Base-by-base conservation (phyloP, 2,797 vertebrate species). In the Molossus alvarezi region DNA sequence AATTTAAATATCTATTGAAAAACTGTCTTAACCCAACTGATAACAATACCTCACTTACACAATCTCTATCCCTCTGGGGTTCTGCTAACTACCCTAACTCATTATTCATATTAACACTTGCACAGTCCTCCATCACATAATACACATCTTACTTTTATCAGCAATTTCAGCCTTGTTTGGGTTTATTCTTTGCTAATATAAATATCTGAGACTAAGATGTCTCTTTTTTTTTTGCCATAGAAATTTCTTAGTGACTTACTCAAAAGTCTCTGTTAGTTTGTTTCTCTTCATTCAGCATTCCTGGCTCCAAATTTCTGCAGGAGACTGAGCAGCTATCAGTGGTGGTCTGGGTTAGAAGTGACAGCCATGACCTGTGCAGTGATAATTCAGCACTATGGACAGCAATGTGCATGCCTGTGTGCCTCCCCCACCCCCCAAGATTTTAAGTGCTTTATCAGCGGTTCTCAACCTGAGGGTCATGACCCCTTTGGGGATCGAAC, bases 381-480 rank as follows among this genome's bases (percentile, higher is more conserved):
- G 69, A 9, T 29, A 57, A 21, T 97, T 97, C 97, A 97, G 97
- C 96, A 97, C 97, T 96, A 72, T 25, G 96, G 97, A 97, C 88
- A 97, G 97, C 96, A 97, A 67, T 94, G 4, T 53, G 65, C 9
- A 6, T 4, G 25, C 20, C 5, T 76, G 11, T 60, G 69, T 75
- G 11, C 17, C 45, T 69, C 71, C 48, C 1, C 11, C 37, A 10
- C 41, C 13, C 17, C 5, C 37, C 57, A 65, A 84, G 23, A 79
- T 33, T 88, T 64, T n/a, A 60, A 51, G 48, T 25, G 33, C 33
- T 33, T 33, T 33, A 33, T 33, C 33, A 33, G 33, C 33, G 33
- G 33, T 33, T 33, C 33, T 33, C 33, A 33, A 33, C 33, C 33
- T 33, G 33, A 33, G 33, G 33, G 33, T 33, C 33, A 3, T 33